These are phyloP conservation scores for Phyto melanocephala DNA, from an alignment of 2,888 invertebrate genomes.

Conservation along the genomic window DNA sequence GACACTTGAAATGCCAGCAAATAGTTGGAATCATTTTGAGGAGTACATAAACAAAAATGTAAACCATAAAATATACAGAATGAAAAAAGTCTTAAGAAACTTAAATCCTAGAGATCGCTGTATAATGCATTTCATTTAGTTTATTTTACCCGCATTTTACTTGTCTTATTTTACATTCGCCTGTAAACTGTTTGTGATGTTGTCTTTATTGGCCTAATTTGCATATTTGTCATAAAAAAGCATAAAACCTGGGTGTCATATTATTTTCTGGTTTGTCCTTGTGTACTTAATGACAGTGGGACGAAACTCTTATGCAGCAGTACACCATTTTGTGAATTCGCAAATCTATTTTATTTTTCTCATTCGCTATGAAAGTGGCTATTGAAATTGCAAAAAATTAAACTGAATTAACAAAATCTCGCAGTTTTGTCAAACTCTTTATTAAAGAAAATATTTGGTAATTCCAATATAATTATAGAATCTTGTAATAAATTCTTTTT, in stretches of 20 bases:
- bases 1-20: constrained; percentile 41
- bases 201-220: constrained; percentile 48
- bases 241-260: constrained; percentile 32
- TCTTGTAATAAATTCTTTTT: too few relatives aligned
- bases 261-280: constrained; percentile 9
- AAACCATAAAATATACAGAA: neutral
- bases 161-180: neutral
- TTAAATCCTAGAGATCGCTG: constrained; percentile 57
- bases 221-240: constrained; percentile 46
- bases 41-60: constrained; percentile 28
- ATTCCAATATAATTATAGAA: too few relatives aligned
- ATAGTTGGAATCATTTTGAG: constrained; percentile 26
- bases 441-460: too few relatives aligned
- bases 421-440: too few relatives aligned
- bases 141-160: constrained; percentile 29
- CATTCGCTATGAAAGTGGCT: too few relatives aligned
- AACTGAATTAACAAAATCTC: too few relatives aligned
- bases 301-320: too few relatives aligned
- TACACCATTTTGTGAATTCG: too few relatives aligned
- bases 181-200: constrained; percentile 19
- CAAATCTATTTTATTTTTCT: too few relatives aligned
- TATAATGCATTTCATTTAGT: constrained; percentile 19
- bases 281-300: constrained; percentile 19
- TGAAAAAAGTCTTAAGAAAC: constrained; percentile 27
- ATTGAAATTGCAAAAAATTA: too few relatives aligned